Percentiles rank a stretch among this genome's conserved stretches.
Evolutionary conservation across 2,797 vertebrate species (phyloP).

Genomic region (Acanthis flammea): DNA sequence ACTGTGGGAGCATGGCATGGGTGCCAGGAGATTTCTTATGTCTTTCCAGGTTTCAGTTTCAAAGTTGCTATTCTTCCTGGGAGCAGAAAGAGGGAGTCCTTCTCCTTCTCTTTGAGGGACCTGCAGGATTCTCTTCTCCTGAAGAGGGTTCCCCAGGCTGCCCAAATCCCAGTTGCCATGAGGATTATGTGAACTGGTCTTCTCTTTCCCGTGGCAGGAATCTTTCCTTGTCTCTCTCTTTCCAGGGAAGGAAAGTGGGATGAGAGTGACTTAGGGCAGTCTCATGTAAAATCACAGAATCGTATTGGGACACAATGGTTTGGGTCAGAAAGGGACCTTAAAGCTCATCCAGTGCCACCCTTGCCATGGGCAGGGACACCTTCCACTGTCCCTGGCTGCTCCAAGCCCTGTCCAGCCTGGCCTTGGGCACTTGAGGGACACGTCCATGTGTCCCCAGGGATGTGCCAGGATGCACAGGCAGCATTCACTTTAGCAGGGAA

Average conservation of each 20-base stretch:
- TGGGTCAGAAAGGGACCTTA: not conserved
- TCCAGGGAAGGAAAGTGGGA: not conserved
- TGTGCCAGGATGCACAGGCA: not conserved
- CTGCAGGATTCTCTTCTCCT: not conserved
- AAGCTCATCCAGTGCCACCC: not conserved
- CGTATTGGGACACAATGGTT: not conserved
- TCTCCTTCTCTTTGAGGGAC: not conserved
- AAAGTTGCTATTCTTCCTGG: constrained; percentile 7
- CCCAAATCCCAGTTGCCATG: not conserved
- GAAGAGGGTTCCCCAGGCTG: not conserved
- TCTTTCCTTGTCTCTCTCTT: not conserved
- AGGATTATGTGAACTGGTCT: not conserved
- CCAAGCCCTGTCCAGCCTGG: not conserved
- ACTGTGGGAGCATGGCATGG: not conserved
- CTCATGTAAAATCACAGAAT: not conserved
- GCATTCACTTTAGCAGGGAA: not conserved
- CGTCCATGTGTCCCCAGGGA: not conserved
- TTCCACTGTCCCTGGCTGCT: not conserved
- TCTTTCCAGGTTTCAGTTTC: not conserved
- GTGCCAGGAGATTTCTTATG: rapidly evolving
- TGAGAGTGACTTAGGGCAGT: not conserved
- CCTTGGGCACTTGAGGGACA: not conserved
- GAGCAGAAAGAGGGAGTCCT: constrained; percentile 50
- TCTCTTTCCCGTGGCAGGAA: not conserved
- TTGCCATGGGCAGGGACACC: not conserved